These are phyloP conservation scores for Tetheella fluctuosa DNA, from an alignment of 2,888 invertebrate species.

Conservation along the genomic window DNA sequence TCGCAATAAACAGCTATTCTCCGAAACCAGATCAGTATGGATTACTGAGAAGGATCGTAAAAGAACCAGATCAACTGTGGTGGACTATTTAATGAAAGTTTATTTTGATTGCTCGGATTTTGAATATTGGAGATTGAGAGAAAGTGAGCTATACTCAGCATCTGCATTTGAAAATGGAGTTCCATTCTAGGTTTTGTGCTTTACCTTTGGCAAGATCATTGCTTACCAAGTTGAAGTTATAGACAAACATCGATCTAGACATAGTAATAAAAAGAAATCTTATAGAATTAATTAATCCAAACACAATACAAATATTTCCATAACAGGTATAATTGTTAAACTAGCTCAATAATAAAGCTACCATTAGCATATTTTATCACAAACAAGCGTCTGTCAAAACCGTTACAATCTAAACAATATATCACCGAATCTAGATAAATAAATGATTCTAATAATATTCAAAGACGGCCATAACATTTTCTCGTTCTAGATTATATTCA, in stretches of 20 bases:
- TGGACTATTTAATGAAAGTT: constrained; percentile 34
- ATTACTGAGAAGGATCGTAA: constrained; percentile 51
- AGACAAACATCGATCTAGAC: too few species aligned
- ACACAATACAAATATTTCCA: too few species aligned
- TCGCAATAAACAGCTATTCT: constrained; percentile 53
- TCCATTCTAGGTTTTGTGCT: too few species aligned
- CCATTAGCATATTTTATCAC: not conserved
- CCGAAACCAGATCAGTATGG: constrained; percentile 45
- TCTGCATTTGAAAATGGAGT: too few species aligned
- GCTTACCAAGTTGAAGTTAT: too few species aligned
- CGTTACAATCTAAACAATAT: constrained; percentile 6
- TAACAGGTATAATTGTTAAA: not conserved
- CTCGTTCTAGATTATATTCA: constrained; percentile 2
- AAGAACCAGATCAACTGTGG: constrained; percentile 39
- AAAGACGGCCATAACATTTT: constrained; percentile 1
- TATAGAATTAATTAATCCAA: too few species aligned
- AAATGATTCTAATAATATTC: not conserved
- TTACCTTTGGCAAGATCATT: too few species aligned
- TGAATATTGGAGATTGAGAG: not conserved
- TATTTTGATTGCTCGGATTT: not conserved
- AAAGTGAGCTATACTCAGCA: too few species aligned
- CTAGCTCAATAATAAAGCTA: not conserved
- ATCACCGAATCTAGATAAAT: not conserved
- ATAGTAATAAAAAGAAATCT: too few species aligned
- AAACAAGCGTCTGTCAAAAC: constrained; percentile 4